A percentile compares a stretch with the other conserved stretches of the same genome.
Evolutionary conservation across 2,797 vertebrate genomes (phyloP).

Genomic region (Myripristis murdjan): DNA sequence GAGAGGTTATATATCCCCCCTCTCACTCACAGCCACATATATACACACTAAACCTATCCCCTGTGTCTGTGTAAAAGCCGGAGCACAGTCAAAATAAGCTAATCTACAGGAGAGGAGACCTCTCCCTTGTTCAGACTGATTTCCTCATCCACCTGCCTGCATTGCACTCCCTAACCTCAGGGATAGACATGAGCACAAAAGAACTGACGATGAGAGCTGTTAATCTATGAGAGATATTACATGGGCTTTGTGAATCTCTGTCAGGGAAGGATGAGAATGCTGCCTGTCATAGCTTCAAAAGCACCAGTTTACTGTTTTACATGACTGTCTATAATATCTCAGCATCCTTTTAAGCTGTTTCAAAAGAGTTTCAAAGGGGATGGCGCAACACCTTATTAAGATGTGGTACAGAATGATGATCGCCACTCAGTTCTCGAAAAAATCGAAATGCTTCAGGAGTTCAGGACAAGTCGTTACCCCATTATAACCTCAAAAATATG

Average conservation of each 20-base stretch:
- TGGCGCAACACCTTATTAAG: no score
- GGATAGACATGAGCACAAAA: conserved; percentile 65
- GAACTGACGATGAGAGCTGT: conserved; percentile 69
- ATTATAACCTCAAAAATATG: no score
- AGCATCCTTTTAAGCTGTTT: no score
- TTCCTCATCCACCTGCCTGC: conserved; percentile 77
- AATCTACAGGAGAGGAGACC: conserved; percentile 91
- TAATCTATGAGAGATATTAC: conserved; percentile 52
- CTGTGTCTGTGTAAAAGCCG: conserved; percentile 88
- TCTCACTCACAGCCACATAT: conserved; percentile 39
- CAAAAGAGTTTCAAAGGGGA: no score
- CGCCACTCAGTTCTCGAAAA: no score
- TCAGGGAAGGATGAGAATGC: conserved; percentile 51
- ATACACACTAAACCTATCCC: conserved; percentile 51
- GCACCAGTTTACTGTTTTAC: conserved; percentile 33
- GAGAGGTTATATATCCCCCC: conserved; percentile 87
- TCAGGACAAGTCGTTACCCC: no score
- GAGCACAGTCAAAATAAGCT: conserved; percentile 95
- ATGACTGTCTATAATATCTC: conserved; percentile 31
- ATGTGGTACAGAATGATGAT: no score
- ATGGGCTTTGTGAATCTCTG: conserved; percentile 27
- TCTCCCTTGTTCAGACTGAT: conserved; percentile 91
- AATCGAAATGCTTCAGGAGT: no score
- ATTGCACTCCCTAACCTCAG: conserved; percentile 57
- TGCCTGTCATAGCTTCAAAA: conserved; percentile 46